Base-by-base conservation (phyloP, 2,888 invertebrate species). In the Diabrotica balteata region DNA sequence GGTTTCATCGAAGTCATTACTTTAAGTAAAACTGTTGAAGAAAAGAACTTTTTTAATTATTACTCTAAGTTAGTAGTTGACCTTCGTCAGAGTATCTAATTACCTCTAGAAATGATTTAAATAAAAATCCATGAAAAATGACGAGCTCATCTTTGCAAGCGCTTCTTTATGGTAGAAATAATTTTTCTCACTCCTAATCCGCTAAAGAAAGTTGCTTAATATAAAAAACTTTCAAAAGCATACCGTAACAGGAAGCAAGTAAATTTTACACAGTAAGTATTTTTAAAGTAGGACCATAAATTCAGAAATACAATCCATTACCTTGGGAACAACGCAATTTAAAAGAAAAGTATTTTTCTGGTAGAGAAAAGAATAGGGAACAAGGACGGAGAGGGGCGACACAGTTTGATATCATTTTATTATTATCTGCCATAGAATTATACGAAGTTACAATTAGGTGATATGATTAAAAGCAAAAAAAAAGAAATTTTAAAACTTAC, bases 271-370 rank as follows among this genome's bases (percentile, higher is more conserved):
- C 66, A 68, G 72, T 74, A 73, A 72, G 75, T 73, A 73, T 75
- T 74, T 75, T 73, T 69, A 74, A 75, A 75, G 74, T 74, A 71
- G 71, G 67, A 68, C 63, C 74, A 75, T 74, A 75, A 74, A 75
- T 75, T 73, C 66, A 58, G 66, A 58, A 66, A 66, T 70, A 72
- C 74, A 74, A 75, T 75, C 72, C 73, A 74, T 75, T 75, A 74
- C 74, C 65, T 73, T 72, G 68, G 68, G 63, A 72, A 72, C 68
- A 73, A 69, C 68, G 72, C 68, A 72, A 72, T 74, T 75, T 72
- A 72, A 72, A 69, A 73, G 68, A 68, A 70, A 73, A 71, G 72
- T 69, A 70, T 69, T 62, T 66, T 61, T 65, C 53, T 60, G 60
- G 54, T 59, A 54, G 61, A 62, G 69, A 67, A 73, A 72, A 70